phyloP scores from a whole-genome alignment of 2,888 invertebrate genomes.

The Terebella lapidaria region DNA sequence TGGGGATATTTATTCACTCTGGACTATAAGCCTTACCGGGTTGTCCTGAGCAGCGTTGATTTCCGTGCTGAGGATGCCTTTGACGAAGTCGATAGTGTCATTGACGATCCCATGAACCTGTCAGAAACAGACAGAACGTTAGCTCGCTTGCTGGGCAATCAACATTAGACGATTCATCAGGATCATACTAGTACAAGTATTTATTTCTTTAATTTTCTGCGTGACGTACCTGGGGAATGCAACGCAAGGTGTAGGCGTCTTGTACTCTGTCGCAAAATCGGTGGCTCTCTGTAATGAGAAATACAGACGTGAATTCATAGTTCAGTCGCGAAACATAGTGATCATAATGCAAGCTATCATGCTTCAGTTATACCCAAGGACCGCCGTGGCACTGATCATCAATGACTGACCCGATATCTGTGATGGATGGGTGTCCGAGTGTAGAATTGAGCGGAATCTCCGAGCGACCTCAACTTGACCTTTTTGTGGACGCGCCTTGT shows the following conservation, averaged over 20 bases:
- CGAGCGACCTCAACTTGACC: conserved; percentile 63
- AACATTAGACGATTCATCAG: too few relatives aligned
- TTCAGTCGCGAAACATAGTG: too few relatives aligned
- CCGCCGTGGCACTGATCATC: too few relatives aligned
- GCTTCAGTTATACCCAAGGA: too few relatives aligned
- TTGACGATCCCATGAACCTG: conserved; percentile 65
- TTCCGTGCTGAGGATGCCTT: conserved; percentile 61
- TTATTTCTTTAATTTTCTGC: too few relatives aligned
- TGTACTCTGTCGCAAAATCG: conserved; percentile 64
- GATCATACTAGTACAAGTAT: too few relatives aligned
- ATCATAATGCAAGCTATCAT: too few relatives aligned
- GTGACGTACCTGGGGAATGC: conserved; percentile 59
- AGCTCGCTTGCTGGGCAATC: too few relatives aligned
- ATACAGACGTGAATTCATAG: too few relatives aligned
- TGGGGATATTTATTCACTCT: too few relatives aligned
- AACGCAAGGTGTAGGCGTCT: conserved; percentile 66
- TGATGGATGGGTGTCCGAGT: conserved; percentile 62
- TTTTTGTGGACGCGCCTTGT: conserved; percentile 62
- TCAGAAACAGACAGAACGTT: too few relatives aligned
- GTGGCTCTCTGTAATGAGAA: conserved; percentile 59
- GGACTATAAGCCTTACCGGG: conserved; percentile 57
- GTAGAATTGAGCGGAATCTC: conserved; percentile 60
- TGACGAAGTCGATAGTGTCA: conserved; percentile 64
- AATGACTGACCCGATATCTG: conserved; percentile 62
- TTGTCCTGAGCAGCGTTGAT: conserved; percentile 68